These are phyloP conservation scores for zebrafish (Danio rerio) DNA, from an alignment of 2,113 vertebrate species.

Conservation along the genomic window DNA sequence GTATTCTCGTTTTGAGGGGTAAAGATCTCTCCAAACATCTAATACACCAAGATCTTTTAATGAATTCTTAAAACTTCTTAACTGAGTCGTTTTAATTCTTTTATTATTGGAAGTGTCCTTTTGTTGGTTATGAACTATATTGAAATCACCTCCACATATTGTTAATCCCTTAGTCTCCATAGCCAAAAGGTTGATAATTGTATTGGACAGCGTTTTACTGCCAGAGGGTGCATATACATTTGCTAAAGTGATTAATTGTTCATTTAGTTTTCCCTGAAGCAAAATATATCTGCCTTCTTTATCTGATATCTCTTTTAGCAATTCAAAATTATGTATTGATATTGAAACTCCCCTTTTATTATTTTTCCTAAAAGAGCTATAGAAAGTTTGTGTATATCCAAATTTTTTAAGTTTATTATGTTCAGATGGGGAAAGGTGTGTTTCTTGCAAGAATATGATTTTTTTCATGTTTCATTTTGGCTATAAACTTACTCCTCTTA, in stretches of 20 bases:
- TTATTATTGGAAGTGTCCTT: neutral
- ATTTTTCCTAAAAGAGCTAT: no score
- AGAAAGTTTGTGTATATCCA: no score
- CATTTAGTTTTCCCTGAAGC: no score
- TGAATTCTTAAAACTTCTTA: neutral
- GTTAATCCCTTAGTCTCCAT: neutral
- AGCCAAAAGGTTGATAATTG: neutral
- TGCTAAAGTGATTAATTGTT: neutral
- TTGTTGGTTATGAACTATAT: neutral
- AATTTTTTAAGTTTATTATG: neutral
- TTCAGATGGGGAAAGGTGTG: neutral
- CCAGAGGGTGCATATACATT: neutral
- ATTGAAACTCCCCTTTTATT: no score
- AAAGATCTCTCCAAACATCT: neutral
- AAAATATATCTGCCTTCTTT: no score
- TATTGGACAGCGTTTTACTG: neutral
- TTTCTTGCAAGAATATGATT: neutral
- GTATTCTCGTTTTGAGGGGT: neutral
- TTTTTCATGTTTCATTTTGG: no score
- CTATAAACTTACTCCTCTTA: no score
- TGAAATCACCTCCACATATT: neutral
- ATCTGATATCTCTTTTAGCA: no score
- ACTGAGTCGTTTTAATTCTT: neutral
- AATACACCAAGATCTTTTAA: neutral
- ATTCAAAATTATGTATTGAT: no score